Conservation (phyloP, 2,888 invertebrate genomes). For the Epinotia nisella region DNA sequence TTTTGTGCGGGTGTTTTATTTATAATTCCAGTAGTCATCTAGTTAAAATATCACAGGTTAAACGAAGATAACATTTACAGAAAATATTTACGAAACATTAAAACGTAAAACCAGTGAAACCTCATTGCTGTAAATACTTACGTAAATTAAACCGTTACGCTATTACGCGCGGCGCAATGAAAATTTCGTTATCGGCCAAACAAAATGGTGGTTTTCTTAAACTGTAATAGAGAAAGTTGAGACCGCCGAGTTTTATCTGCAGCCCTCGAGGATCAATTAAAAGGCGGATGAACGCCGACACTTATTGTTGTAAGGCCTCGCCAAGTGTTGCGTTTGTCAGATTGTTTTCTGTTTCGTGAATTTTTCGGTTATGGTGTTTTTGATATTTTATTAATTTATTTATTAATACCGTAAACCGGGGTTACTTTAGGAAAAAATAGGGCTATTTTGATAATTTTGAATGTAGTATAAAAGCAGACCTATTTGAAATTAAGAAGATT, state of each 20-base stretch:
- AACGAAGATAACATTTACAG: not conserved
- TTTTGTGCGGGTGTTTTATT: too few relatives aligned
- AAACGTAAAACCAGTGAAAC: constrained; percentile 33
- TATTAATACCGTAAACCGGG: too few relatives aligned
- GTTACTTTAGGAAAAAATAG: too few relatives aligned
- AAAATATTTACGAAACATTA: constrained; percentile 31
- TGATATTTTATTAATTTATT: not conserved
- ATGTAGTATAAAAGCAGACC: too few relatives aligned
- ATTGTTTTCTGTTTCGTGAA: constrained; percentile 10
- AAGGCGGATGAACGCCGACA: constrained; percentile 77
- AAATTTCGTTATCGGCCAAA: constrained; percentile 79
- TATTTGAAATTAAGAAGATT: too few relatives aligned
- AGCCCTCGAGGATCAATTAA: constrained; percentile 86
- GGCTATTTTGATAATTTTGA: too few relatives aligned
- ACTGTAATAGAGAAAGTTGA: constrained; percentile 84
- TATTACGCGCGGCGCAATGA: constrained; percentile 56
- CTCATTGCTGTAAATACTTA: constrained; percentile 41
- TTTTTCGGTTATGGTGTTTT: not conserved
- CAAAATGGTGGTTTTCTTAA: constrained; percentile 80
- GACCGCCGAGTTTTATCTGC: constrained; percentile 80
- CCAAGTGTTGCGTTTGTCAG: constrained; percentile 20
- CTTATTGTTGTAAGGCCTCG: constrained; percentile 68
- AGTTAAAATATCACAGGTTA: not conserved
- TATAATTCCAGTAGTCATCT: too few relatives aligned
- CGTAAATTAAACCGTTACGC: constrained; percentile 41